Evolutionary conservation across 2,113 vertebrate species (phyloP), one percentile per base, ranked within the genome.

Genomic region (Cheilinus undulatus): DNA sequence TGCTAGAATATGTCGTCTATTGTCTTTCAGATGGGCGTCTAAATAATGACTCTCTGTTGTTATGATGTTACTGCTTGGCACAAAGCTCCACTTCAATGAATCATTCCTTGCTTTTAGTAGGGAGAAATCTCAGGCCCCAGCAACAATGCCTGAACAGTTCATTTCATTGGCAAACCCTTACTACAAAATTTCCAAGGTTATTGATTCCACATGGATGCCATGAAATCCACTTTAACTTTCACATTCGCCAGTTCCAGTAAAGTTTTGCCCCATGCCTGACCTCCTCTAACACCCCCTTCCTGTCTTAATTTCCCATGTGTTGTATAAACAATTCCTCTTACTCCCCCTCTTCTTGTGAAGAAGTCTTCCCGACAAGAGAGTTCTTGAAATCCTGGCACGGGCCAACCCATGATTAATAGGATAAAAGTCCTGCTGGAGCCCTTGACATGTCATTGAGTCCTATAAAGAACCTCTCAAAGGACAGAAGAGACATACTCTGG

Each of bases 341-440:
- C 14, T 15, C 48, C 19, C 26, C 13, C 23, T 63, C 23, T 46
- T 23, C 3, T 3, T 15, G 7, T 49, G 11, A 76, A 34, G 17
- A 53, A 49, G 26, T 23, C 17, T 22, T 51, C 7, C 7, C 11
- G 19, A 57, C 15, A 6, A 3, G 24, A 43, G 22, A 58, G 26
- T 26, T 59, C 65, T 24, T 43, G 12, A 69, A 32, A 26, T 38
- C 15, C 12, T 8, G 26, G 20, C 46, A 64, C 42, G 19, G 26
- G 12, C 15, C 11, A 23, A 51, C 19, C n/a, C 46, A 9, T 32
- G n/a, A 64, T 26, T 72, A 42, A 75, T 15, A n/a, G 45, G 59
- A 79, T 49, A 45, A 49, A 59, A 30, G 52, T 51, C 61, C 23
- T 24, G 32, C 36, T 54, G 26, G 51, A 72, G 42, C 56, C 51